phyloP scores from a whole-genome alignment of 2,113 vertebrate species.

The Menidia beryllina region DNA sequence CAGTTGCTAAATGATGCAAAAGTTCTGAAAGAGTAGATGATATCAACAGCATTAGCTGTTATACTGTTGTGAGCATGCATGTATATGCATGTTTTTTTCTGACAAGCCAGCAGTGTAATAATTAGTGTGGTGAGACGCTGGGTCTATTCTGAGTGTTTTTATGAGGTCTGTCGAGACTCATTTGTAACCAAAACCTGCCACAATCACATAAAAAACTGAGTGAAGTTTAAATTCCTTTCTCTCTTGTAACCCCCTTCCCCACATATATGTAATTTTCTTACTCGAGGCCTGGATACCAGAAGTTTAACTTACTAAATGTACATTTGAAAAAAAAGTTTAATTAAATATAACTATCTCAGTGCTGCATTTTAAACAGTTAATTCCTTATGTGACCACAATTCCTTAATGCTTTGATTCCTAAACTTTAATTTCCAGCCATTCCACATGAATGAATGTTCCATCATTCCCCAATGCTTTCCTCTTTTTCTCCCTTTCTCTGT shows the following conservation, averaged over 20 bases:
- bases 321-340: slow-evolving; percentile 20
- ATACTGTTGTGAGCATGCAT: slow-evolving; percentile 27
- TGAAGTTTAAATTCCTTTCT: slow-evolving; percentile 48
- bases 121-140: slow-evolving; percentile 63
- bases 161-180: slow-evolving; percentile 68
- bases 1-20: slow-evolving; percentile 1
- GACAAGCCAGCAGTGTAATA: slow-evolving; percentile 53
- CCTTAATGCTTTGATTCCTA: slow-evolving; percentile 6
- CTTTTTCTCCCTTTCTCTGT: slow-evolving; percentile 37
- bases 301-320: slow-evolving; percentile 35
- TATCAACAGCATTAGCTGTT: slow-evolving; percentile 14
- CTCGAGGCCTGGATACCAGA: slow-evolving; percentile 16
- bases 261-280: slow-evolving; percentile 32
- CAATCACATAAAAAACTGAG: slow-evolving; percentile 34
- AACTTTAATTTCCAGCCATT: slow-evolving; percentile 18
- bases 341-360: slow-evolving; percentile 38
- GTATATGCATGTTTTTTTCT: slow-evolving; percentile 40
- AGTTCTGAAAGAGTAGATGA: slow-evolving; percentile 15
- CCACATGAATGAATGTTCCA: slow-evolving; percentile 25
- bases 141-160: slow-evolving; percentile 68
- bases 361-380: slow-evolving; percentile 9
- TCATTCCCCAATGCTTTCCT: slow-evolving; percentile 34
- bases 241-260: slow-evolving; percentile 28
- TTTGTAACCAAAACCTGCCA: slow-evolving; percentile 65
- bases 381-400: slow-evolving; percentile 9